Percentiles rank a stretch among this genome's conserved stretches.
Evolutionary conservation across 2,797 vertebrate genomes (phyloP).

Genomic region (Sebastes melanostomus): DNA sequence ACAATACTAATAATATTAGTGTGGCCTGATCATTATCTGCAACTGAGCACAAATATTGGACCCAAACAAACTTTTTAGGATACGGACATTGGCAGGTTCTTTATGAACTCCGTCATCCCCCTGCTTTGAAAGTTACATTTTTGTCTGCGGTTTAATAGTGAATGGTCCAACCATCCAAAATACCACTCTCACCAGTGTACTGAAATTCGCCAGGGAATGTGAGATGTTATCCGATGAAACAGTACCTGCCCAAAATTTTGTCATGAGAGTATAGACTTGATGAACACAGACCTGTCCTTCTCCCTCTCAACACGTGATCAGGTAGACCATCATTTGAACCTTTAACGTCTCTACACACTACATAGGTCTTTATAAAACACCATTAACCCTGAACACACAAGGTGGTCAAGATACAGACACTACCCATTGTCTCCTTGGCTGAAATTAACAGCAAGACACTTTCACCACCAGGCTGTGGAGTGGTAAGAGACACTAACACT

Average conservation of each 20-base stretch:
- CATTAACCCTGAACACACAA: background rate
- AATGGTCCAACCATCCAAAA: too few species aligned
- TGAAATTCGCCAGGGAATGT: too few species aligned
- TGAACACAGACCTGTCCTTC: background rate
- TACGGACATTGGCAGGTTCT: background rate
- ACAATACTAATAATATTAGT: too few species aligned
- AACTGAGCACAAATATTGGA: too few species aligned
- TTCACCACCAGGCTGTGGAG: constrained; percentile 22
- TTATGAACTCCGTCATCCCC: background rate
- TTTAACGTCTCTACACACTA: background rate
- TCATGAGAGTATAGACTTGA: background rate
- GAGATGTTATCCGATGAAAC: background rate
- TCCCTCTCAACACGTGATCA: background rate
- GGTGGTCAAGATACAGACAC: constrained; percentile 8
- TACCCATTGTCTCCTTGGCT: constrained; percentile 35
- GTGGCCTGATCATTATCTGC: too few species aligned
- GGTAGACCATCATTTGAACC: background rate
- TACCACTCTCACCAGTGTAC: too few species aligned
- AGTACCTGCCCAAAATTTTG: background rate
- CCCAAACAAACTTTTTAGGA: background rate
- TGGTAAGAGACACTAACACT: constrained; percentile 57
- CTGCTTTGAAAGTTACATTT: background rate
- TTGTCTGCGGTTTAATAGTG: too few species aligned
- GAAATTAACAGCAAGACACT: constrained; percentile 20
- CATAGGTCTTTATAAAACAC: background rate